phyloP scores from a whole-genome alignment of 1,140 invertebrate genomes.

The Vanessa tameamea region DNA sequence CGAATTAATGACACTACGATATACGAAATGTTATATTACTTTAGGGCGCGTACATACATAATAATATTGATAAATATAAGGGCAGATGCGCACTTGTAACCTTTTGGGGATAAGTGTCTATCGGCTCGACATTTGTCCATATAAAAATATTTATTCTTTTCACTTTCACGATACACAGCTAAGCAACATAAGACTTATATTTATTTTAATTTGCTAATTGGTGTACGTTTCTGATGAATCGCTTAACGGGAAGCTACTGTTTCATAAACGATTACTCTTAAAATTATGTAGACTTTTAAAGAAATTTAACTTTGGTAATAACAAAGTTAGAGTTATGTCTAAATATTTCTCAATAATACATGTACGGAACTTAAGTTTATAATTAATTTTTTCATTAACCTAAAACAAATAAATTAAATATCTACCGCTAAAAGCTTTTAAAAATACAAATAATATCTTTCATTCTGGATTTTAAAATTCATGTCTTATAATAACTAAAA shows the following conservation, averaged over 20 bases:
- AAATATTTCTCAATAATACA: constrained; percentile 35
- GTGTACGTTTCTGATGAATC: constrained; percentile 29
- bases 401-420: constrained; percentile 67
- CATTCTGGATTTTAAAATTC: constrained; percentile 71
- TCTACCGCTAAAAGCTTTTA: constrained; percentile 50
- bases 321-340: constrained; percentile 57
- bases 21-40: constrained; percentile 24
- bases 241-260: constrained; percentile 31
- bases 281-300: constrained; percentile 40
- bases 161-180: constrained; percentile 65
- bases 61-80: constrained; percentile 26
- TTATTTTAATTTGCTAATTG: constrained; percentile 31
- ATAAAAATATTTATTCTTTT: constrained; percentile 78
- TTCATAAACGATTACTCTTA: constrained; percentile 17
- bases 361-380: constrained; percentile 21
- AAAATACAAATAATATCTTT: constrained; percentile 68
- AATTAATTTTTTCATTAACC: constrained; percentile 34
- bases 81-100: constrained; percentile 5
- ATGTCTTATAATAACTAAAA: constrained; percentile 67
- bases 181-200: constrained; percentile 56
- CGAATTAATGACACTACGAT: constrained; percentile 21
- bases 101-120: constrained; percentile 7
- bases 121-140: constrained; percentile 47
- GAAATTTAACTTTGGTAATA: constrained; percentile 58
- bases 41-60: constrained; percentile 22